These are phyloP conservation scores for Lanistes nyassanus DNA, from an alignment of 1,140 invertebrate species.

Conservation along the genomic window DNA sequence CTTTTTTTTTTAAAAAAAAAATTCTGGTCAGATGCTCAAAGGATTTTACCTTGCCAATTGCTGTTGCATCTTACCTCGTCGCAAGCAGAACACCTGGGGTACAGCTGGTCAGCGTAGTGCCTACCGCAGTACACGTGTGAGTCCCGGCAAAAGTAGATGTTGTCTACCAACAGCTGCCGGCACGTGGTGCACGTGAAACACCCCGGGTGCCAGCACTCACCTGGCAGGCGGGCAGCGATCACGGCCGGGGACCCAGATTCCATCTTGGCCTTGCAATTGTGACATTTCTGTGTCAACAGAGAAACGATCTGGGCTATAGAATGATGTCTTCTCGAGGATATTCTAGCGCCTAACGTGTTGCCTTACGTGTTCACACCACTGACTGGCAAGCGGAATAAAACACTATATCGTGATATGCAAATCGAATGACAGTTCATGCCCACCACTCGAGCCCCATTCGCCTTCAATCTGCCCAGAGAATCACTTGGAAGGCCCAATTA, in stretches of 20 bases:
- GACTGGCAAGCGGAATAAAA: too few species aligned
- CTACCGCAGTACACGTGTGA: constrained; percentile 89
- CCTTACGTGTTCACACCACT: too few species aligned
- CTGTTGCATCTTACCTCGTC: constrained; percentile 91
- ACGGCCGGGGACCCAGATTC: constrained; percentile 88
- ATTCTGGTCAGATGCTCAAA: neutral
- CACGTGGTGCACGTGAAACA: constrained; percentile 94
- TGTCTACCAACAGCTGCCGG: constrained; percentile 92
- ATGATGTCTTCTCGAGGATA: too few species aligned
- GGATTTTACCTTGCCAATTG: neutral
- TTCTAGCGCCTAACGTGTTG: too few species aligned
- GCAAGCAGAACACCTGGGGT: constrained; percentile 94
- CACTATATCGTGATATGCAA: too few species aligned
- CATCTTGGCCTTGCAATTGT: constrained; percentile 84
- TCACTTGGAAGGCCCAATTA: too few species aligned
- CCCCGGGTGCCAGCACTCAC: constrained; percentile 88
- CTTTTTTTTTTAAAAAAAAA: constrained; percentile 1
- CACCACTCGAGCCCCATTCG: too few species aligned
- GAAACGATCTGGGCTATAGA: too few species aligned
- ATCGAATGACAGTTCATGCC: too few species aligned
- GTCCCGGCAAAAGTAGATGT: constrained; percentile 94
- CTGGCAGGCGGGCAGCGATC: constrained; percentile 83
- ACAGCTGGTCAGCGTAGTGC: constrained; percentile 95
- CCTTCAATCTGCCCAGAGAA: too few species aligned
- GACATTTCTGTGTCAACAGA: constrained; percentile 39